Evolutionary conservation across 2,888 invertebrate species (phyloP).

Genomic region (Chironomus tentans): DNA sequence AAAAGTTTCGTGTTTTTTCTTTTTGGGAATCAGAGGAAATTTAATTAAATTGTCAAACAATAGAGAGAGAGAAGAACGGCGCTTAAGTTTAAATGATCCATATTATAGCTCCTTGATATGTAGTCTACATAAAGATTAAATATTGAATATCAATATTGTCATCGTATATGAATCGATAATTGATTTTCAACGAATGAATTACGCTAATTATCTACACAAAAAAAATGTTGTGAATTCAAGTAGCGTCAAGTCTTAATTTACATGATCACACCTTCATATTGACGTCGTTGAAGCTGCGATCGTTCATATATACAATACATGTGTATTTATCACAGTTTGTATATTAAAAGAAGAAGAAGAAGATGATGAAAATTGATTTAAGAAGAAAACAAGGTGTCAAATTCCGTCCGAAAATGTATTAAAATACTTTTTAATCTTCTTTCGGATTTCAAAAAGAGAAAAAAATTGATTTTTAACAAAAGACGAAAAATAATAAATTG

Average conservation of each 20-base stretch:
- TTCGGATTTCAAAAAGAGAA: neutral
- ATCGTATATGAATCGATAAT: conserved; percentile 12
- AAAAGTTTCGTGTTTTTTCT: neutral
- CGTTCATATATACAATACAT: neutral
- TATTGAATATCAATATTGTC: no score
- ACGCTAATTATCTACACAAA: conserved; percentile 16
- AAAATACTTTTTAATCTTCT: neutral
- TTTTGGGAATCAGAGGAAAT: neutral
- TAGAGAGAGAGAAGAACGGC: neutral
- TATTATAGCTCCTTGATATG: no score
- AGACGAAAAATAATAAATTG: neutral
- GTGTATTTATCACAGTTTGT: neutral
- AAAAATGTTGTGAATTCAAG: conserved; percentile 8
- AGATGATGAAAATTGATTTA: neutral
- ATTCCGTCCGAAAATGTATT: conserved; percentile 16
- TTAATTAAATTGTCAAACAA: neutral
- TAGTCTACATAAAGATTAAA: no score
- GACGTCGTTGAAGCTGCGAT: neutral
- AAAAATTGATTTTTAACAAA: neutral
- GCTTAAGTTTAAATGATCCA: no score
- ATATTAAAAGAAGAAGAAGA: neutral
- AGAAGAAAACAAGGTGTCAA: conserved; percentile 27
- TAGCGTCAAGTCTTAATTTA: conserved; percentile 26
- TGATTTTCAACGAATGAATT: conserved; percentile 15
- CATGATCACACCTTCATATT: conserved; percentile 24